Percentiles rank a stretch among this genome's conserved stretches.
These are phyloP conservation scores for Muntiacus muntjak DNA, from an alignment of 2,113 vertebrate genomes.

Conservation along the genomic window DNA sequence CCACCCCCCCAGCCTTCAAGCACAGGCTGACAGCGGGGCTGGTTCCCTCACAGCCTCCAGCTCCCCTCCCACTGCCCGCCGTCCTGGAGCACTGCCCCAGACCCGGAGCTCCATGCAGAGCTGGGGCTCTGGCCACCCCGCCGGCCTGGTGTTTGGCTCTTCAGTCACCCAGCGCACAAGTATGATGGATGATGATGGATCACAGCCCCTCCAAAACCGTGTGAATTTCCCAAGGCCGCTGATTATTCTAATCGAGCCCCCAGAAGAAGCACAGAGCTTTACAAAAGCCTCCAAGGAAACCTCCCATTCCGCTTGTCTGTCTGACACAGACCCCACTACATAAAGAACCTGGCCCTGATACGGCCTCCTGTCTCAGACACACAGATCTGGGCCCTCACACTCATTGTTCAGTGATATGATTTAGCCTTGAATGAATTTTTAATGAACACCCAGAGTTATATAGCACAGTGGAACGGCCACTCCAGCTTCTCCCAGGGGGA, in stretches of 20 bases:
- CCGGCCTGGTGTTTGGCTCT: conserved; percentile 67
- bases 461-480: not conserved
- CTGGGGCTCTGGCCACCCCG: conserved; percentile 53
- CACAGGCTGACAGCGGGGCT: not conserved
- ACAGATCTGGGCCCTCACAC: conserved; percentile 28
- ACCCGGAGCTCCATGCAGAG: conserved; percentile 29
- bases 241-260: conserved; percentile 72
- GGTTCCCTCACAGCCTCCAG: not conserved
- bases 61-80: conserved; percentile 22
- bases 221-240: conserved; percentile 75
- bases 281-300: conserved; percentile 71
- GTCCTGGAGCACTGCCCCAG: conserved; percentile 60
- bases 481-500: conserved; percentile 45
- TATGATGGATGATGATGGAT: conserved; percentile 78
- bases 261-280: conserved; percentile 61
- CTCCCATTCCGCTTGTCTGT: conserved; percentile 61
- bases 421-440: conserved; percentile 68
- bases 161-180: conserved; percentile 66
- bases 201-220: conserved; percentile 71
- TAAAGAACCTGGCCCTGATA: conserved; percentile 52
- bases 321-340: conserved; percentile 62
- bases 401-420: conserved; percentile 61
- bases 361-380: conserved; percentile 50
- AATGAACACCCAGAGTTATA: conserved; percentile 60
- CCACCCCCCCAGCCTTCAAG: not conserved